phyloP scores from a whole-genome alignment of 2,888 invertebrate genomes.

The Parthenolecanium corni region DNA sequence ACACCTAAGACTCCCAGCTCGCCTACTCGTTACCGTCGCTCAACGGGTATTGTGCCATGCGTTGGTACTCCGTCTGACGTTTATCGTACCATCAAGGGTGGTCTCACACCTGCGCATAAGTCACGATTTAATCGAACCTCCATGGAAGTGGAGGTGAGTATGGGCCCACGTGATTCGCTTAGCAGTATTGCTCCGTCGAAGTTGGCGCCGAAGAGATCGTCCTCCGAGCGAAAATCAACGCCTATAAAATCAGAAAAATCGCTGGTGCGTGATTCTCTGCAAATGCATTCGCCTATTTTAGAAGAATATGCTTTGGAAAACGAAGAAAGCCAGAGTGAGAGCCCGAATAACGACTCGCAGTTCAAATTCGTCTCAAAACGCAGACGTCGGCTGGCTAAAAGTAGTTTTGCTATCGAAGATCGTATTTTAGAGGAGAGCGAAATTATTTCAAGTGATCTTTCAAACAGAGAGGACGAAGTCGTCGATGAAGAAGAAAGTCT shows the following conservation, averaged over 20 bases:
- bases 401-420: not conserved
- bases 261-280: not conserved
- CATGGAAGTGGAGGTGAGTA: not conserved
- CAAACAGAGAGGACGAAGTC: not conserved
- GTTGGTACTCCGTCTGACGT: constrained; percentile 8
- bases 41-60: constrained; percentile 5
- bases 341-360: not conserved
- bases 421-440: constrained; percentile 10
- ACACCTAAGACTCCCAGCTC: not conserved
- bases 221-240: constrained; percentile 1
- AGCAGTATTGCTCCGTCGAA: no score
- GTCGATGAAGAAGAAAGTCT: not conserved
- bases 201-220: not conserved
- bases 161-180: not conserved
- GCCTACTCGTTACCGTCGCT: constrained; percentile 6
- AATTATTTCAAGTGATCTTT: not conserved
- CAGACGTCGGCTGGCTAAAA: not conserved
- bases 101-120: not conserved
- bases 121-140: constrained; percentile 6
- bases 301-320: not conserved
- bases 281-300: not conserved
- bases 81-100: not conserved
- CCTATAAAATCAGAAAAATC: constrained; percentile 5
- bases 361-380: not conserved
- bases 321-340: not conserved